A percentile compares a stretch with the other conserved stretches of the same genome.
Conservation (phyloP, 1,140 invertebrate genomes). For the Ooceraea biroi region DNA sequence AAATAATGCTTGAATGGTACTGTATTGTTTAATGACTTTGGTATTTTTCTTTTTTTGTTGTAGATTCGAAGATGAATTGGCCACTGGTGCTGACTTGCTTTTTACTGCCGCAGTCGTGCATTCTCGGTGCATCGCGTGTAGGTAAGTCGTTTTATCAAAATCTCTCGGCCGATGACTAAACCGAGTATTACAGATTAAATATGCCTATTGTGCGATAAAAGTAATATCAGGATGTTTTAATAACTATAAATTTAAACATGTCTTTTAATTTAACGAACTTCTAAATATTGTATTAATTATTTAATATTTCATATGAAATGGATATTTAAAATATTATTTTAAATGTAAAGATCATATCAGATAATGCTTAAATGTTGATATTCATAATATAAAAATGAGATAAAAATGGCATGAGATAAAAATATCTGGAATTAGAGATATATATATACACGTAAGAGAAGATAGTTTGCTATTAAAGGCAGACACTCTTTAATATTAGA, state of each 20-base stretch:
- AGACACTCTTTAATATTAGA: background rate
- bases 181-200: slow-evolving; percentile 9
- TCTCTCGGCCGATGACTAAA: slow-evolving; percentile 2
- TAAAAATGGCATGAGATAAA: background rate
- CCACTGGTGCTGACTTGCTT: slow-evolving; percentile 80
- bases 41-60: slow-evolving; percentile 64
- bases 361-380: background rate
- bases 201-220: background rate
- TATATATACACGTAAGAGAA: background rate
- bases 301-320: background rate
- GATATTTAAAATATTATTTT: background rate
- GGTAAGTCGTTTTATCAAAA: slow-evolving; percentile 74
- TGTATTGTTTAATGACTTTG: slow-evolving; percentile 18
- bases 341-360: background rate
- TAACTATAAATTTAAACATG: background rate
- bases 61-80: slow-evolving; percentile 84
- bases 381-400: too few species aligned
- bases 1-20: background rate
- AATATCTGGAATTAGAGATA: background rate
- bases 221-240: background rate
- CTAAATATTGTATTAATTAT: background rate
- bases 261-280: background rate
- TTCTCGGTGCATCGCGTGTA: slow-evolving; percentile 77
- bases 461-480: background rate
- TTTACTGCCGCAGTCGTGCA: slow-evolving; percentile 78